Conservation (phyloP, 2,888 invertebrate genomes). For the Tetragonula carbonaria region DNA sequence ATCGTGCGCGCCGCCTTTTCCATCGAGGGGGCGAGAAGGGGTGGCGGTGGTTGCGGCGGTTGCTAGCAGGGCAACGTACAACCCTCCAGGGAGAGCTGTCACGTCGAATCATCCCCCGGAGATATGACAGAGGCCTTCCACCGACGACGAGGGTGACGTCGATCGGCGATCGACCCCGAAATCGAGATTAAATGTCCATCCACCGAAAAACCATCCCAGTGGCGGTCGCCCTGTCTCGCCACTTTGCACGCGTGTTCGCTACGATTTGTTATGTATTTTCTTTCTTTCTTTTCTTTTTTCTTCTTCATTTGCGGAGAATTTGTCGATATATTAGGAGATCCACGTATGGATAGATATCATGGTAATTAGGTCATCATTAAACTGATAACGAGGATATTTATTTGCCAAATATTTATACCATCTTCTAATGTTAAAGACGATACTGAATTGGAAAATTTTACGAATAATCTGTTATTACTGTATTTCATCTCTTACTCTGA, state of each 20-base stretch:
- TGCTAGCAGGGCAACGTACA: constrained; percentile 60
- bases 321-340: background rate
- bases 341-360: no score
- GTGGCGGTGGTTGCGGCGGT: constrained; percentile 35
- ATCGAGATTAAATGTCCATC: constrained; percentile 82
- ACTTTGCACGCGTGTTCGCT: constrained; percentile 13
- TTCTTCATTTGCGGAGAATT: background rate
- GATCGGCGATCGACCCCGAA: constrained; percentile 75
- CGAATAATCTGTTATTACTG: no score
- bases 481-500: no score
- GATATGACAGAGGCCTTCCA: constrained; percentile 78
- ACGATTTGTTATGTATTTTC: background rate
- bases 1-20: constrained; percentile 61
- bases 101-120: constrained; percentile 82
- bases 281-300: background rate
- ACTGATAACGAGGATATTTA: no score
- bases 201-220: constrained; percentile 21
- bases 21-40: constrained; percentile 29
- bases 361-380: no score
- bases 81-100: constrained; percentile 80
- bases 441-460: no score
- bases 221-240: constrained; percentile 9
- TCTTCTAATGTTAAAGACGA: no score
- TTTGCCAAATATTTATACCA: no score
- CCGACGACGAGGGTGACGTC: constrained; percentile 59